A percentile compares a stretch with the other conserved stretches of the same genome.
These are phyloP conservation scores for Clanis bilineata DNA, from an alignment of 2,888 invertebrate species.

Conservation along the genomic window DNA sequence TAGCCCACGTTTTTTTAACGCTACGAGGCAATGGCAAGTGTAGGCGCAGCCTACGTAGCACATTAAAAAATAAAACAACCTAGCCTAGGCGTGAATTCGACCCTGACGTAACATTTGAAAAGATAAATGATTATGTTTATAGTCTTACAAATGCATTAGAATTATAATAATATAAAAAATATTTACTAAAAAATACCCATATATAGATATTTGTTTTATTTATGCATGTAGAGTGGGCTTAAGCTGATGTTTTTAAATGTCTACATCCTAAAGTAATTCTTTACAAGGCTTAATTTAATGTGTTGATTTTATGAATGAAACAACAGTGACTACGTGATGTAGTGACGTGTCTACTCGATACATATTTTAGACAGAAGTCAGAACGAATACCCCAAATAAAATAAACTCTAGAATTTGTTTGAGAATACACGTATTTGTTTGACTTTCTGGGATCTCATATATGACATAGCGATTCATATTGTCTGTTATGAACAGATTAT, in stretches of 20 bases:
- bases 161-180: neutral
- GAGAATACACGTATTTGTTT: too few species aligned
- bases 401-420: too few species aligned
- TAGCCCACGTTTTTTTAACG: slow-evolving; percentile 65
- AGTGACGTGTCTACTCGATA: too few species aligned
- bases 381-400: too few species aligned
- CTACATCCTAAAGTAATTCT: neutral
- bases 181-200: neutral
- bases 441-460: too few species aligned
- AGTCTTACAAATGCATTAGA: neutral
- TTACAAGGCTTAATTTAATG: neutral
- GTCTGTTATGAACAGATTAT: too few species aligned
- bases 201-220: slow-evolving; percentile 21
- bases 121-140: slow-evolving; percentile 19
- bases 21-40: slow-evolving; percentile 43
- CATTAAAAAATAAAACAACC: slow-evolving; percentile 55
- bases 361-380: neutral
- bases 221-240: slow-evolving; percentile 18
- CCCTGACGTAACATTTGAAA: slow-evolving; percentile 53
- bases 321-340: neutral
- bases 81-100: slow-evolving; percentile 51
- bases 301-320: neutral
- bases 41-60: slow-evolving; percentile 68
- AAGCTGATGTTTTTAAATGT: neutral
- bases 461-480: too few species aligned